Conservation (phyloP, 2,113 vertebrate genomes). For the Poeciliopsis retropinna region DNA sequence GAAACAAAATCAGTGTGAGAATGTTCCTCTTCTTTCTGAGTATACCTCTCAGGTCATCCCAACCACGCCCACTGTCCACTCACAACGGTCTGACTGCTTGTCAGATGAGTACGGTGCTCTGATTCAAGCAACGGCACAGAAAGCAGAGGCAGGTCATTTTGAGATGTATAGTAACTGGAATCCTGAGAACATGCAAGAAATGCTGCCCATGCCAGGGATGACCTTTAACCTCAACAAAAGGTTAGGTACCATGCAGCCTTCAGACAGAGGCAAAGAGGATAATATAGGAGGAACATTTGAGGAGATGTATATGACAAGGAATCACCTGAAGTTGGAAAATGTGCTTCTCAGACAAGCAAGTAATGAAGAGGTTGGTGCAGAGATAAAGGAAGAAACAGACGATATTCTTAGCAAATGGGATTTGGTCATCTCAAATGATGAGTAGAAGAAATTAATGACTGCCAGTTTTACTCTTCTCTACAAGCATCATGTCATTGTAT, state of each 20-base stretch:
- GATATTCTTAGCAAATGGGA: constrained; percentile 52
- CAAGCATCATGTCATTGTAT: background rate
- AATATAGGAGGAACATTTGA: background rate
- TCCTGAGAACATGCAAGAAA: constrained; percentile 5
- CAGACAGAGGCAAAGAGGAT: background rate
- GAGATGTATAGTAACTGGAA: constrained; percentile 26
- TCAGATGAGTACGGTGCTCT: constrained; percentile 31
- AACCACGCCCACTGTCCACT: background rate
- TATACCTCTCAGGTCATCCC: constrained; percentile 24
- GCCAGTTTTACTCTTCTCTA: background rate
- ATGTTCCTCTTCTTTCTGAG: constrained; percentile 16
- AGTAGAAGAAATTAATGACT: constrained; percentile 45
- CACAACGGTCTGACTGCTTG: background rate
- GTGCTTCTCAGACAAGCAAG: constrained; percentile 51
- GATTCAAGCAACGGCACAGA: background rate
- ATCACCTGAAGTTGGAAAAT: constrained; percentile 28
- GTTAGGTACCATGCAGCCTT: background rate
- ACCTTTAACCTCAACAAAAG: background rate
- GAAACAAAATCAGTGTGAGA: constrained; percentile 1
- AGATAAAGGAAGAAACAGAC: background rate
- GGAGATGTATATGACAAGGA: background rate
- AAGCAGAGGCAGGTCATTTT: background rate
- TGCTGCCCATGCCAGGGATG: constrained; percentile 16
- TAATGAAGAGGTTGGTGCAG: constrained; percentile 3
- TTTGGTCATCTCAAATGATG: constrained; percentile 39